These are phyloP conservation scores for Plotosus lineatus DNA, from an alignment of 2,113 vertebrate species.

Conservation along the genomic window DNA sequence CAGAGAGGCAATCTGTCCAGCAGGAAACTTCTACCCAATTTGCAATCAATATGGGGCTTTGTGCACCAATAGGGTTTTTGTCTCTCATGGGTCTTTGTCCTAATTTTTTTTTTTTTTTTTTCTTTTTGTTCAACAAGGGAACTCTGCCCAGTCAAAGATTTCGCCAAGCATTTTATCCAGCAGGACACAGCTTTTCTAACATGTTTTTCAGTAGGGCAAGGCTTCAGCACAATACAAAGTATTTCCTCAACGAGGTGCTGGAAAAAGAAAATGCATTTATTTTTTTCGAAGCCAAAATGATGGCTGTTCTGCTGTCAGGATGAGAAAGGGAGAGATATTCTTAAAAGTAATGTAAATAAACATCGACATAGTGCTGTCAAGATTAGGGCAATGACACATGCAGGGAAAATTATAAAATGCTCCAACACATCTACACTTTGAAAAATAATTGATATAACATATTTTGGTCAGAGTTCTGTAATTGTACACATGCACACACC, in stretches of 20 bases:
- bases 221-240: not conserved
- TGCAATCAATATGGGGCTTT: not conserved
- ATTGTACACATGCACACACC: not conserved
- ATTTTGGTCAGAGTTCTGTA: not conserved
- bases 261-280: not conserved
- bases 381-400: not conserved
- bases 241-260: not conserved
- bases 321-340: not conserved
- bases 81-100: not conserved
- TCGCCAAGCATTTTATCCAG: constrained; percentile 6
- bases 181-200: too few relatives aligned
- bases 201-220: too few relatives aligned
- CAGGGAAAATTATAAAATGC: not conserved
- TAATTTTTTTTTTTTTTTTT: too few relatives aligned
- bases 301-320: not conserved
- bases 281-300: not conserved
- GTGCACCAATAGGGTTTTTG: not conserved
- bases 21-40: not conserved
- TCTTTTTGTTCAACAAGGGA: not conserved
- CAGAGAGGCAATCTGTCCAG: not conserved
- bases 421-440: not conserved
- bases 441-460: not conserved
- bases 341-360: not conserved
- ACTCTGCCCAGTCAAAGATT: not conserved
- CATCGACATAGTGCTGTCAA: not conserved